phyloP scores from a whole-genome alignment of 2,113 vertebrate species.

The Callipepla californica region DNA sequence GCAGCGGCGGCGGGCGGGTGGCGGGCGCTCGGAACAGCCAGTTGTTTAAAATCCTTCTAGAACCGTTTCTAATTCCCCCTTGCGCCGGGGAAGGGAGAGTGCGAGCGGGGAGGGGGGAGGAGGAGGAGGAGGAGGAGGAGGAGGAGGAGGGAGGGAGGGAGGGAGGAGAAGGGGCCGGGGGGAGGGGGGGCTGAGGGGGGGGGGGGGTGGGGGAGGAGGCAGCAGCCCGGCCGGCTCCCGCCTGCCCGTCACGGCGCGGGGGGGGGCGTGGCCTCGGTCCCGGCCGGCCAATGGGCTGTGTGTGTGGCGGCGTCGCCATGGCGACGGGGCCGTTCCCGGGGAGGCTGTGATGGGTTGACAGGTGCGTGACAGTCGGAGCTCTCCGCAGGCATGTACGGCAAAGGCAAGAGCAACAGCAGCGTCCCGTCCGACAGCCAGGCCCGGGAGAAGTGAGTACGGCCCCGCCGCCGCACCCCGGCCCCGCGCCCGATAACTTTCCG shows the following conservation, averaged over 20 bases:
- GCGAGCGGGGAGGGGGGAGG: slow-evolving; percentile 57
- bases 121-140: slow-evolving; percentile 60
- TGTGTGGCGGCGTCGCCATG: slow-evolving; percentile 91
- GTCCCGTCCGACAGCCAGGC: slow-evolving; percentile 95
- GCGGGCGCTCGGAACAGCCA: slow-evolving; percentile 83
- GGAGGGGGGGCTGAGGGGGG: not conserved
- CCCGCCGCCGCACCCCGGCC: no score
- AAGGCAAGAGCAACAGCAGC: slow-evolving; percentile 94
- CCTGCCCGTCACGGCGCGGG: slow-evolving; percentile 75
- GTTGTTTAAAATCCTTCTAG: slow-evolving; percentile 91
- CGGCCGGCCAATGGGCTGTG: slow-evolving; percentile 81
- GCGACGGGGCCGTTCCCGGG: slow-evolving; percentile 92
- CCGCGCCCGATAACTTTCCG: no score
- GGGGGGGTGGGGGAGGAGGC: slow-evolving; percentile 70
- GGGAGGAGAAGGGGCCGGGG: slow-evolving; percentile 39
- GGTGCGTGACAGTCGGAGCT: slow-evolving; percentile 94
- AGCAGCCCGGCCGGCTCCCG: slow-evolving; percentile 68
- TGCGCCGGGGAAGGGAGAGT: slow-evolving; percentile 78
- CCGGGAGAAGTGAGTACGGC: slow-evolving; percentile 93
- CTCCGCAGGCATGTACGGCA: slow-evolving; percentile 97
- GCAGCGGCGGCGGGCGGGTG: slow-evolving; percentile 77
- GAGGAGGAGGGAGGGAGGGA: not conserved
- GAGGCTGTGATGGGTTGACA: slow-evolving; percentile 97
- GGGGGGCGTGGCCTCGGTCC: slow-evolving; percentile 6
- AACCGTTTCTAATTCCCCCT: slow-evolving; percentile 93